Evolutionary conservation across 2,888 invertebrate genomes (phyloP).

Genomic region (Acleris holmiana): DNA sequence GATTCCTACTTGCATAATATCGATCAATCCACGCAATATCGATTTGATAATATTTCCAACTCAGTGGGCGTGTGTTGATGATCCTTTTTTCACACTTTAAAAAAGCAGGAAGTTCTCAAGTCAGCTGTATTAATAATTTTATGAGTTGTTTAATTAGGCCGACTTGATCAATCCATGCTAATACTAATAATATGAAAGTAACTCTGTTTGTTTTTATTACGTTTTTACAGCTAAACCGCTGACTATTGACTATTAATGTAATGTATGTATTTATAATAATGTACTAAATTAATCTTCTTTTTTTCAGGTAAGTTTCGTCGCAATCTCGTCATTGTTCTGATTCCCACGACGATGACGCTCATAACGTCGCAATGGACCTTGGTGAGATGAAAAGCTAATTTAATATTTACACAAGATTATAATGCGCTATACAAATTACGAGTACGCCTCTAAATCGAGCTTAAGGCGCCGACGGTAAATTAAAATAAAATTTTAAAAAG

Average conservation of each 20-base stretch:
- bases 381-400: conserved; percentile 40
- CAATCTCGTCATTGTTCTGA: conserved; percentile 19
- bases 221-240: too few relatives aligned
- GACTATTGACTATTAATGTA: too few relatives aligned
- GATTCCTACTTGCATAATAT: conserved; percentile 34
- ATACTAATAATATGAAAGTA: too few relatives aligned
- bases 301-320: conserved; percentile 36
- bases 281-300: conserved; percentile 18
- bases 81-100: neutral
- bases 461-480: too few relatives aligned
- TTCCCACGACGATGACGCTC: conserved; percentile 28
- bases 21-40: conserved; percentile 23
- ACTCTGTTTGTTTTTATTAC: too few relatives aligned
- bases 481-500: too few relatives aligned
- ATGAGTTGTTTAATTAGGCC: too few relatives aligned
- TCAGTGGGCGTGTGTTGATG: conserved; percentile 9
- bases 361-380: conserved; percentile 51
- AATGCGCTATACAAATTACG: neutral
- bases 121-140: neutral
- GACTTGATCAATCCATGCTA: too few relatives aligned
- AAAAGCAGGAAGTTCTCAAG: neutral
- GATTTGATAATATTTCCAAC: conserved; percentile 33
- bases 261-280: neutral
- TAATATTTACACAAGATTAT: conserved; percentile 23
- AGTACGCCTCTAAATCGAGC: too few relatives aligned